Conservation (phyloP, 2,797 vertebrate genomes). For the Protosalanx chinensis region DNA sequence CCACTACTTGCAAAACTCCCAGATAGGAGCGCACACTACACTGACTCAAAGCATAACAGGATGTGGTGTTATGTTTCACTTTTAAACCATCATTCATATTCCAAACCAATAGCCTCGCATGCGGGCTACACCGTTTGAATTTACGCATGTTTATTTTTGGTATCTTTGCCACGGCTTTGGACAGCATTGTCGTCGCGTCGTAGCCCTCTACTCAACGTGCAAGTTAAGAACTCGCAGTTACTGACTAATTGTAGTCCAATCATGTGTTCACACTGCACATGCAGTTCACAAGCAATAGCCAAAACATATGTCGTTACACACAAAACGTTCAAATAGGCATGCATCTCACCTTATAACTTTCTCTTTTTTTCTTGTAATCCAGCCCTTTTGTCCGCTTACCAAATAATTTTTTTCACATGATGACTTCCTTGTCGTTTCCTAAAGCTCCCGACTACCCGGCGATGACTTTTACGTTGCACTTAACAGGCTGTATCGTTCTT, state of each 20-base stretch:
- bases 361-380: conserved; percentile 63
- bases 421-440: conserved; percentile 72
- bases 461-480: conserved; percentile 38
- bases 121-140: conserved; percentile 38
- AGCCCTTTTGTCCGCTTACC: conserved; percentile 68
- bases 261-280: background rate
- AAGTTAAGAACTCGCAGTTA: conserved; percentile 58
- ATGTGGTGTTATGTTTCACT: conserved; percentile 70
- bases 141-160: conserved; percentile 18
- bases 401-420: conserved; percentile 73
- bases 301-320: background rate
- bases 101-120: conserved; percentile 43
- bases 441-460: conserved; percentile 61
- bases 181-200: background rate
- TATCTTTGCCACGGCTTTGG: conserved; percentile 5
- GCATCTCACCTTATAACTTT: conserved; percentile 70
- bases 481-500: conserved; percentile 38
- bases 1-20: conserved; percentile 40
- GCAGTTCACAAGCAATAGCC: conserved; percentile 2
- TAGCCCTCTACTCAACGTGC: conserved; percentile 40
- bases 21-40: conserved; percentile 31
- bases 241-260: conserved; percentile 5
- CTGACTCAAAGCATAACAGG: conserved; percentile 72
- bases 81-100: conserved; percentile 44
- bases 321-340: conserved; percentile 23